Percentiles rank a stretch among this genome's conserved stretches.
These are phyloP conservation scores for Machimus atricapillus DNA, from an alignment of 2,888 invertebrate genomes.

Conservation along the genomic window DNA sequence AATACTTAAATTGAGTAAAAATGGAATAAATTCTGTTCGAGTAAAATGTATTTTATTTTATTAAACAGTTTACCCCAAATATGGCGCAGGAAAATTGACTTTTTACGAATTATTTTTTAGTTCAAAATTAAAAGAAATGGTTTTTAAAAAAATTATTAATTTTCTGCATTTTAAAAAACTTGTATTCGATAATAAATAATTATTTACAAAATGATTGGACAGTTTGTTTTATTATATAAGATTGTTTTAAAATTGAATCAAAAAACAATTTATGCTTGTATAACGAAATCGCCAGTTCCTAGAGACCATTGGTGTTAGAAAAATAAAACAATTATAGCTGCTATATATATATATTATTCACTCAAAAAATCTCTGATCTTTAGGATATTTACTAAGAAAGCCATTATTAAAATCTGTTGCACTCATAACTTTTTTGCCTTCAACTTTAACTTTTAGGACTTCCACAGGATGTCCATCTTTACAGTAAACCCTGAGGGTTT, in stretches of 20 bases:
- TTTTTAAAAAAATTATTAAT: too few species aligned
- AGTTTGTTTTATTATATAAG: too few species aligned
- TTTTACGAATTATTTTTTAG: too few species aligned
- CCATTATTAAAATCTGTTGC: slow-evolving; percentile 88
- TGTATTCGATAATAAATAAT: too few species aligned
- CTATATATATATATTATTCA: slow-evolving; percentile 51
- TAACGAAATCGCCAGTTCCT: too few species aligned
- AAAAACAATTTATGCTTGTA: too few species aligned
- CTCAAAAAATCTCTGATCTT: slow-evolving; percentile 54
- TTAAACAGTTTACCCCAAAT: too few species aligned
- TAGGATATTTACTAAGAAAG: slow-evolving; percentile 71
- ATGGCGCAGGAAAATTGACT: too few species aligned
- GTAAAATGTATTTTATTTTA: not conserved
- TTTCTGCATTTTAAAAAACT: too few species aligned
- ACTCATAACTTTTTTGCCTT: slow-evolving; percentile 75
- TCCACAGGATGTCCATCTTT: slow-evolving; percentile 70
- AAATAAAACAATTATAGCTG: not conserved
- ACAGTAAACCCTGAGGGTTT: slow-evolving; percentile 72
- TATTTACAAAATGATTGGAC: too few species aligned
- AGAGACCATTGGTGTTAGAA: not conserved
- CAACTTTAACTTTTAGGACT: slow-evolving; percentile 70
- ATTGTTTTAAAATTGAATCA: too few species aligned
- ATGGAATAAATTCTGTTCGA: not conserved
- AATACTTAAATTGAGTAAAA: not conserved
- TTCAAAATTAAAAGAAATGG: too few species aligned